Base-by-base conservation (phyloP, 2,888 invertebrate genomes). In the Chloroclystis v-ata region DNA sequence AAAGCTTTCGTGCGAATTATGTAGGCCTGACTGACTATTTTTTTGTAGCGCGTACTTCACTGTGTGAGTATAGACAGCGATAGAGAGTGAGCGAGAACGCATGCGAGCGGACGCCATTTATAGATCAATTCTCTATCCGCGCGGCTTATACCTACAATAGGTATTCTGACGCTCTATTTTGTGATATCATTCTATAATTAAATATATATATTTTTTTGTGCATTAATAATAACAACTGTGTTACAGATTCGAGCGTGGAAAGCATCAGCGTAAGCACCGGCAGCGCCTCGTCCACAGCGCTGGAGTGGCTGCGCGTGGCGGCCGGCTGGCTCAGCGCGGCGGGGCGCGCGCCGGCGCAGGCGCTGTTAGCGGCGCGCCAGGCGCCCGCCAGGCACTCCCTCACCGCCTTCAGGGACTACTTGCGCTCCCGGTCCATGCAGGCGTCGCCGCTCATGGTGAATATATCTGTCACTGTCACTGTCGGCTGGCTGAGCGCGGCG, bases 291-390 rank as follows among this genome's bases (percentile, higher is more conserved):
- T 28, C 48, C 58, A 26, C 26, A 29, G 60, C 37, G 37, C 38
- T 41, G 8, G 62, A 5, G 43, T 37, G 33, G 80, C 90, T 97
- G 63, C 90, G 93, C 6, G 91, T 92, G 43, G 95, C 97, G 47
- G 93, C 97, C 0, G 91, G 90, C 37, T 98, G 98, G 98, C 89
- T 98, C 14, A 92, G 95, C 60, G 92, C 92, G 0, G 83, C 81
- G 1, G 82, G 79, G 0, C 63, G 78, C 1, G 63, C 84, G 38
- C 83, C 83, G 1, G 71, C 65, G n/a, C 56, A 47, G 0, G 66
- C 74, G 16, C 68, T 86, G 54, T 64, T 75, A 28, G 72, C 78
- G 1, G 91, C 94, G 10, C 83, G 97, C 6, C 94, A 95, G 0
- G 91, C 92, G 9, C 93, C 95, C 12, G 91, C 97, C 9, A 89